phyloP scores from a whole-genome alignment of 2,797 vertebrate genomes.

The Mycteria americana region DNA sequence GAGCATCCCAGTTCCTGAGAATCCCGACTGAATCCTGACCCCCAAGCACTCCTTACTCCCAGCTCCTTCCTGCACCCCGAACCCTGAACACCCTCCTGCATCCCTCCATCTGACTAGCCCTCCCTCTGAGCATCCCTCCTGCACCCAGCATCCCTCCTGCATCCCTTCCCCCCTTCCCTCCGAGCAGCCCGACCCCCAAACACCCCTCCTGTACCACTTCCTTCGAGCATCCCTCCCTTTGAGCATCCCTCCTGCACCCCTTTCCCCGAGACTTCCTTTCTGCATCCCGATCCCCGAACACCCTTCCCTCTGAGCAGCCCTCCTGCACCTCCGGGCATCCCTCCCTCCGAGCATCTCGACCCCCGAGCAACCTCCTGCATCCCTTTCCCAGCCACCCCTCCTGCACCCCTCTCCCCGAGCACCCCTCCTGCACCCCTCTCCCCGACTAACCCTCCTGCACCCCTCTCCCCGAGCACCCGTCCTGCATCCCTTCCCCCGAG shows the following conservation, averaged over 20 bases:
- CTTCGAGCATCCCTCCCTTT: background rate
- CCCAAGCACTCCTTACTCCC: background rate
- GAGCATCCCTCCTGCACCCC: background rate
- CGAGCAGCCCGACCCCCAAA: background rate
- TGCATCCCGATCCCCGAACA: background rate
- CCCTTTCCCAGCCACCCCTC: no score
- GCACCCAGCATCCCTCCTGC: background rate
- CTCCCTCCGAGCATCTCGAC: background rate
- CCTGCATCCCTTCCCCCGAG: background rate
- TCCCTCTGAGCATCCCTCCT: background rate
- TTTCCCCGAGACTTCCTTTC: rapidly evolving
- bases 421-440: background rate
- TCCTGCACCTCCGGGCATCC: background rate
- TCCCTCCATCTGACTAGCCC: background rate
- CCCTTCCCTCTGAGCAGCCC: background rate
- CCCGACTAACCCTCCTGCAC: background rate
- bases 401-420: background rate
- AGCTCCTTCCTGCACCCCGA: background rate
- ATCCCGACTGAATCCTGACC: rapidly evolving
- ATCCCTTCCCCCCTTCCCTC: background rate
- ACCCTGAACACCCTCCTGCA: background rate
- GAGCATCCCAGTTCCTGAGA: background rate
- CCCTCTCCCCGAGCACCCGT: rapidly evolving
- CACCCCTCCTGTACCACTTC: background rate
- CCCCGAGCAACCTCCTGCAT: no score